Conservation (phyloP, 2,113 vertebrate genomes). For the Physeter macrocephalus region DNA sequence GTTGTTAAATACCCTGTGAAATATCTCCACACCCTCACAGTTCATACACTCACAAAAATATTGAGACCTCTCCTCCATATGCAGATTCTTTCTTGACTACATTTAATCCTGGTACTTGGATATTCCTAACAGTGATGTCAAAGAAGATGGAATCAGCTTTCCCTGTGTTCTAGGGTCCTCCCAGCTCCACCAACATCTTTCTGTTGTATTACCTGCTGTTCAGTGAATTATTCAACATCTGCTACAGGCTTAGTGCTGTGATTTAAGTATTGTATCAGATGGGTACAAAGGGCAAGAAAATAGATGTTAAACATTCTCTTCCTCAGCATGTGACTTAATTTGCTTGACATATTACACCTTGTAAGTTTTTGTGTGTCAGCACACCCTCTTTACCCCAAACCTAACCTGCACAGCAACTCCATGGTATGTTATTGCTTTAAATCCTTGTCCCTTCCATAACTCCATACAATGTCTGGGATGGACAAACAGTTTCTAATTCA, state of each 20-base stretch:
- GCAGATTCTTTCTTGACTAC: conserved; percentile 3
- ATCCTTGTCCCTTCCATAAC: background rate
- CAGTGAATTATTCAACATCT: conserved; percentile 1
- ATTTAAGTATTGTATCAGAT: background rate
- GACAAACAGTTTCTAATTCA: background rate
- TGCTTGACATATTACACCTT: conserved; percentile 10
- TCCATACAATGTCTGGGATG: background rate
- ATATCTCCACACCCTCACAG: background rate
- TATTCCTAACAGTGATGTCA: background rate
- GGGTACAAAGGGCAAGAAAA: background rate
- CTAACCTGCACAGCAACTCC: background rate
- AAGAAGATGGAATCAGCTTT: background rate
- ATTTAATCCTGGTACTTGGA: background rate
- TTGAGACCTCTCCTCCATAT: background rate
- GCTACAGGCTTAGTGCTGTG: background rate
- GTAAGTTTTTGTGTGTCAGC: background rate
- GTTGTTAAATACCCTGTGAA: conserved; percentile 32
- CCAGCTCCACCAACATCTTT: background rate
- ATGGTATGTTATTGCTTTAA: background rate
- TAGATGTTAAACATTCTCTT: background rate
- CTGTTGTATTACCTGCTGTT: background rate
- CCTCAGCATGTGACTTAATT: conserved; percentile 31
- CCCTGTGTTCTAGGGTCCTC: background rate
- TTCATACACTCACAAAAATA: background rate
- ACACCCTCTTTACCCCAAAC: background rate